phyloP scores from a whole-genome alignment of 2,113 vertebrate species.

The Podarcis cretensis region DNA sequence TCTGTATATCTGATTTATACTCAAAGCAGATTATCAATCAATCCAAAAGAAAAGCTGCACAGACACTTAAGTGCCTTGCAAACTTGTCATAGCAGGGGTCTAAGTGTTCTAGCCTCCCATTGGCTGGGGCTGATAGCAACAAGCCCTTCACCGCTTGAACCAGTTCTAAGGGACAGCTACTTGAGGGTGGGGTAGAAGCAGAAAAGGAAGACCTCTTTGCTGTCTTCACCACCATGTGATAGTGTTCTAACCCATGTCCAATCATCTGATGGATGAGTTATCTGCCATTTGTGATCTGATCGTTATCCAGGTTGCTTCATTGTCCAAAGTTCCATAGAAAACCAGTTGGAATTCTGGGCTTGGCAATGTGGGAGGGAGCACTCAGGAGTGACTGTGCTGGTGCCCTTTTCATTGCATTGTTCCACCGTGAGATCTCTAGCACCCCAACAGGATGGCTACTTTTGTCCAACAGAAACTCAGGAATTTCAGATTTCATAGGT shows the following conservation, averaged over 20 bases:
- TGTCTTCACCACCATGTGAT: too few species aligned
- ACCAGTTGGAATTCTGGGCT: neutral
- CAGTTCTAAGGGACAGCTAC: too few species aligned
- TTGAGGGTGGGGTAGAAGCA: too few species aligned
- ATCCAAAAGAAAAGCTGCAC: too few species aligned
- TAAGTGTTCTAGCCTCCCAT: neutral
- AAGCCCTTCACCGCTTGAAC: neutral
- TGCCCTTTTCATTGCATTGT: neutral
- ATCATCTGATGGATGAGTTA: neutral
- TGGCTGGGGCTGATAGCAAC: neutral
- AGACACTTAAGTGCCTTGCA: neutral
- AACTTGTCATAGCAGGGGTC: neutral
- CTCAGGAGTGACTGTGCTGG: neutral
- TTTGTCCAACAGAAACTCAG: too few species aligned
- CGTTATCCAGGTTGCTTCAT: neutral
- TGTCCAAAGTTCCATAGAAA: neutral
- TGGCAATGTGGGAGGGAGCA: neutral
- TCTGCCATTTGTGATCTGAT: neutral
- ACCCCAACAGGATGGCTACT: too few species aligned
- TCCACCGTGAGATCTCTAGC: too few species aligned
- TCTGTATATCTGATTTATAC: neutral
- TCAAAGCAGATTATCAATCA: neutral
- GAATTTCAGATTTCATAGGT: too few species aligned
- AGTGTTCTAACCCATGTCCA: neutral
- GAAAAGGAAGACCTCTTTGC: too few species aligned